Evolutionary conservation across 2,888 invertebrate genomes (phyloP).

Genomic region (Clostera curtula): DNA sequence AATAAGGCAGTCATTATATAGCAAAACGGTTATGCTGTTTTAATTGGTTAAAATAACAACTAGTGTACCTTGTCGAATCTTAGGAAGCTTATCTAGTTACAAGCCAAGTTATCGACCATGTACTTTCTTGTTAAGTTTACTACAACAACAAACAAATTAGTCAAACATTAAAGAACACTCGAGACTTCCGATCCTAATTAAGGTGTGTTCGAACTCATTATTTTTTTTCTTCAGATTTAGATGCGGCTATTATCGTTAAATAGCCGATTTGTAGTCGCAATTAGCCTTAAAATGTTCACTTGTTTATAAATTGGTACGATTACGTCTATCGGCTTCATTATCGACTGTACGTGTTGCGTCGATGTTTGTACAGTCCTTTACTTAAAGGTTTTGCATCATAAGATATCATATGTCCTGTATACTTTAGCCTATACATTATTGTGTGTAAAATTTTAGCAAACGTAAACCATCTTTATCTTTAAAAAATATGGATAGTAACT

Average conservation of each 20-base stretch:
- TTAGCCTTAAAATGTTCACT: conserved; percentile 53
- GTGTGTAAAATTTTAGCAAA: neutral
- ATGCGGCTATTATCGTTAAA: conserved; percentile 55
- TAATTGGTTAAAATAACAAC: conserved; percentile 26
- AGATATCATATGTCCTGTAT: neutral
- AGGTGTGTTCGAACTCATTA: conserved; percentile 41
- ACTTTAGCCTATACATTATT: neutral
- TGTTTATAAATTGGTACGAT: conserved; percentile 44
- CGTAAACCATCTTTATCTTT: too few species aligned
- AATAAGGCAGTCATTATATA: too few species aligned
- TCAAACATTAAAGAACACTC: conserved; percentile 53
- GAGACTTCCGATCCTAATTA: conserved; percentile 64
- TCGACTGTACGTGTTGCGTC: conserved; percentile 11
- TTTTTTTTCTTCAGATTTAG: conserved; percentile 44
- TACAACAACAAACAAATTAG: conserved; percentile 54
- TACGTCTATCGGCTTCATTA: conserved; percentile 33
- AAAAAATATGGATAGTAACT: too few species aligned
- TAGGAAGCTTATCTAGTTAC: conserved; percentile 19
- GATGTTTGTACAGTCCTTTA: conserved; percentile 5
- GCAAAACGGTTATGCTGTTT: too few species aligned
- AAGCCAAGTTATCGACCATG: conserved; percentile 16
- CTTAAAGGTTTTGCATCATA: conserved; percentile 7
- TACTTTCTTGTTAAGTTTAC: conserved; percentile 21
- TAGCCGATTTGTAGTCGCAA: conserved; percentile 50
- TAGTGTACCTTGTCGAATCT: conserved; percentile 23